Conservation (phyloP, 1,140 invertebrate species). For the Magallana gigas region DNA sequence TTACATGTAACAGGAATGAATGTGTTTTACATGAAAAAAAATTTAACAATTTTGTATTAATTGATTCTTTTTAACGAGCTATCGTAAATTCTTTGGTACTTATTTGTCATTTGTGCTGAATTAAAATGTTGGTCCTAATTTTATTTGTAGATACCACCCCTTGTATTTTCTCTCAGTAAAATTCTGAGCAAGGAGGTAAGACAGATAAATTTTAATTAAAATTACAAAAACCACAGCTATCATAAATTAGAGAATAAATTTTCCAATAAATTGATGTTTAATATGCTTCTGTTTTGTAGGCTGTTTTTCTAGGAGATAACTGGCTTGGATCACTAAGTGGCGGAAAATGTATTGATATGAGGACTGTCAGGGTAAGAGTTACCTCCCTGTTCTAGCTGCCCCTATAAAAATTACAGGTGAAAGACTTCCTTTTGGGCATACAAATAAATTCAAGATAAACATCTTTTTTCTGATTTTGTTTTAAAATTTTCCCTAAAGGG, state of each 20-base stretch:
- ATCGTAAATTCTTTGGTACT: too few species aligned
- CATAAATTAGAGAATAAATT: too few species aligned
- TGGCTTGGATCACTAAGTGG: conserved; percentile 84
- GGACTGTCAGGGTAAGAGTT: conserved; percentile 81
- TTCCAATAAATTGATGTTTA: too few species aligned
- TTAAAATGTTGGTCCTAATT: neutral
- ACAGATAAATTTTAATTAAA: conserved; percentile 27
- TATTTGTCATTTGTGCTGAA: too few species aligned
- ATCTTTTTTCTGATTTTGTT: too few species aligned
- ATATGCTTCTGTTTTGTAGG: conserved; percentile 54
- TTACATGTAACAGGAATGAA: neutral
- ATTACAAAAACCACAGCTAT: neutral
- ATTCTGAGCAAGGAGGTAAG: conserved; percentile 86
- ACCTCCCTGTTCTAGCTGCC: neutral
- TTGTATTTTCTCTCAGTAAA: conserved; percentile 88
- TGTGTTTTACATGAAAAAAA: too few species aligned
- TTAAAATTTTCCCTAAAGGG: too few species aligned
- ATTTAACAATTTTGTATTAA: too few species aligned
- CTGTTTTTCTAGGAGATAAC: conserved; percentile 84
- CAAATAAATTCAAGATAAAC: too few species aligned
- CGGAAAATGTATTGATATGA: conserved; percentile 86
- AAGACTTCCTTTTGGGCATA: neutral
- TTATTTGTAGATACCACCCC: conserved; percentile 82
- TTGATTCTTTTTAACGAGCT: too few species aligned
- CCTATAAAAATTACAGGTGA: neutral